These are phyloP conservation scores for Ceratina calcarata DNA, from an alignment of 1,140 invertebrate species.

Conservation along the genomic window DNA sequence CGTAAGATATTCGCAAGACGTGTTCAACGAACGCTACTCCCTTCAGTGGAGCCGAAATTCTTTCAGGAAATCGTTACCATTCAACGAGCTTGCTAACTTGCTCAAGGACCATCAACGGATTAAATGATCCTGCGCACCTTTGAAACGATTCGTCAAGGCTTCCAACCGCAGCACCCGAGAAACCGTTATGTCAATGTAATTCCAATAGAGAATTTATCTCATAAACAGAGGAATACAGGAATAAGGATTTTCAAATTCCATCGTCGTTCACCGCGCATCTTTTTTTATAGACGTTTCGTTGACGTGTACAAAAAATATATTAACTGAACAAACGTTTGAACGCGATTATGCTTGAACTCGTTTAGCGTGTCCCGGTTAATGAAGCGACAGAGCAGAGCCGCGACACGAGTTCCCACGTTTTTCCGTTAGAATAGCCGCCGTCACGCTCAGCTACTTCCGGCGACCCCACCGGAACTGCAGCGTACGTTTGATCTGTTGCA, in stretches of 20 bases:
- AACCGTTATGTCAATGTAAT: conserved; percentile 1
- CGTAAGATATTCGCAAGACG: too few species aligned
- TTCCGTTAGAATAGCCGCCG: conserved; percentile 76
- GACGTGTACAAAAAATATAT: not conserved
- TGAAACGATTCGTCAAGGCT: not conserved
- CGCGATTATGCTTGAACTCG: conserved; percentile 27
- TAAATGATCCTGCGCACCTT: not conserved
- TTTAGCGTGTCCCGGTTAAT: conserved; percentile 33
- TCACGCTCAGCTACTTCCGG: conserved; percentile 75
- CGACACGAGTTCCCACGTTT: conserved; percentile 77
- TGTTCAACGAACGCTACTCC: too few species aligned
- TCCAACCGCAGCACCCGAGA: not conserved
- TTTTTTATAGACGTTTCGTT: not conserved
- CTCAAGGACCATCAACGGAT: not conserved
- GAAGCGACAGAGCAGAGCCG: conserved; percentile 14
- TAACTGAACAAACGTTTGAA: not conserved
- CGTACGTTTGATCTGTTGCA: conserved; percentile 66
- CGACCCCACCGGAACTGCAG: conserved; percentile 77
- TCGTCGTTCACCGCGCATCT: not conserved
- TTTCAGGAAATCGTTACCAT: not conserved
- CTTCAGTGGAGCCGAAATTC: too few species aligned
- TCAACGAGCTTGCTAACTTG: not conserved
- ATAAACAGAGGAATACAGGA: too few species aligned
- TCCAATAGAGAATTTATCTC: not conserved
- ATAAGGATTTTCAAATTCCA: too few species aligned